phyloP scores from a whole-genome alignment of 2,888 invertebrate genomes.

The Schizotus pectinicornis region DNA sequence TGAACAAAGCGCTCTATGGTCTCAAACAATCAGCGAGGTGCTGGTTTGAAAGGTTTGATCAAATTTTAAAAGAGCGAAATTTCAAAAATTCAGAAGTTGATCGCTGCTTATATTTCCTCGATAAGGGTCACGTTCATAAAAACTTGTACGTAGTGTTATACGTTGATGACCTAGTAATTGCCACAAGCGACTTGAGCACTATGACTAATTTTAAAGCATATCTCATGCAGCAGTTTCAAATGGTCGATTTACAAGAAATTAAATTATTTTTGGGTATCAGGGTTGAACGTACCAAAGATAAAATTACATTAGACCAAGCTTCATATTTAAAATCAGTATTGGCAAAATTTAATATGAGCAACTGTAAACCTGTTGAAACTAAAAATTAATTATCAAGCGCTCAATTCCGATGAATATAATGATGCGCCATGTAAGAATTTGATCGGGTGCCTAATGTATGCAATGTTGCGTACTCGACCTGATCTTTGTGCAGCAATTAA shows the following conservation, averaged over 20 bases:
- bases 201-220: slow-evolving; percentile 15
- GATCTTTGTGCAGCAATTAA: slow-evolving; percentile 32
- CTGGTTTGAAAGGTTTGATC: slow-evolving; percentile 17
- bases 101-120: slow-evolving; percentile 18
- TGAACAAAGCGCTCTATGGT: slow-evolving; percentile 25
- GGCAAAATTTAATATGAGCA: slow-evolving; percentile 35
- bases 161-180: slow-evolving; percentile 24
- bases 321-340: slow-evolving; percentile 31
- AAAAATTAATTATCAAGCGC: slow-evolving; percentile 27
- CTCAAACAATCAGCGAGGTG: slow-evolving; percentile 27
- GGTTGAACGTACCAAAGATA: slow-evolving; percentile 18
- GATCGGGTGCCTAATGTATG: slow-evolving; percentile 25
- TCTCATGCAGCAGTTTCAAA: slow-evolving; percentile 32
- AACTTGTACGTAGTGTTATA: slow-evolving; percentile 16
- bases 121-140: not conserved
- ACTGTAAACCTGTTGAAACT: slow-evolving; percentile 36
- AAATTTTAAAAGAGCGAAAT: not conserved
- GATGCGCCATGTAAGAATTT: slow-evolving; percentile 20
- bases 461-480: slow-evolving; percentile 17
- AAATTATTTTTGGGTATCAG: slow-evolving; percentile 15
- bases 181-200: slow-evolving; percentile 12
- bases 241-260: slow-evolving; percentile 35
- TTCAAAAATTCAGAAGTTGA: slow-evolving; percentile 15
- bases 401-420: slow-evolving; percentile 11
- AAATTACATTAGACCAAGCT: slow-evolving; percentile 2